These are phyloP conservation scores for Mayetiola destructor DNA, from an alignment of 2,888 invertebrate species.

Conservation along the genomic window DNA sequence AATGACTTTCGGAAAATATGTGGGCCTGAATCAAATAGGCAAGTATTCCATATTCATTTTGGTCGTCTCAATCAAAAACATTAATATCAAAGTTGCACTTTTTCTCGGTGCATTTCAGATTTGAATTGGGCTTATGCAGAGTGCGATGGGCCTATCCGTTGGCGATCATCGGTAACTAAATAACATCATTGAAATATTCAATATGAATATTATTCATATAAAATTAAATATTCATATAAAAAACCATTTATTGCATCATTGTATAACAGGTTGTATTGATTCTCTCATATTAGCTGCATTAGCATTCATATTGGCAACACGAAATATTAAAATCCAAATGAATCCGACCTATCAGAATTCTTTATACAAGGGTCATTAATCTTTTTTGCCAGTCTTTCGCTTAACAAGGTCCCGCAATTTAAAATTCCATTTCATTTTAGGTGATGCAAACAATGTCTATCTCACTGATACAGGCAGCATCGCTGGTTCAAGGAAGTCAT, in stretches of 20 bases:
- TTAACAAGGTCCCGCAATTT: background rate
- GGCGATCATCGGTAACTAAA: slow-evolving; percentile 55
- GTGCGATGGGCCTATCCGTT: slow-evolving; percentile 88
- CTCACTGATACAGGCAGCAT: slow-evolving; percentile 74
- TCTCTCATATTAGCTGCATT: slow-evolving; percentile 73
- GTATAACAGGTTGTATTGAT: slow-evolving; percentile 49
- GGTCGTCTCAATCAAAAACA: too few relatives aligned
- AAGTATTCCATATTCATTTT: too few relatives aligned
- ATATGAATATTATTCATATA: background rate
- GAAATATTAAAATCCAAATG: slow-evolving; percentile 72
- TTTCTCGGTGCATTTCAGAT: too few relatives aligned
- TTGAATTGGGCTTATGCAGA: slow-evolving; percentile 66
- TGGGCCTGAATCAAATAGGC: slow-evolving; percentile 65
- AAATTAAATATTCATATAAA: background rate
- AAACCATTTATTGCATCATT: background rate
- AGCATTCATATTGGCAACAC: slow-evolving; percentile 83
- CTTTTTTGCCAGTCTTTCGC: background rate
- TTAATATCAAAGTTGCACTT: too few relatives aligned
- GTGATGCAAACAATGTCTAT: slow-evolving; percentile 78
- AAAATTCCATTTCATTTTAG: slow-evolving; percentile 35
- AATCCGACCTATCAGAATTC: slow-evolving; percentile 61
- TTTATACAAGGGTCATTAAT: slow-evolving; percentile 45
- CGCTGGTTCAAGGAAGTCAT: slow-evolving; percentile 69
- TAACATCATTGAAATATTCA: background rate
- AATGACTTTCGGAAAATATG: slow-evolving; percentile 71